These are phyloP conservation scores for Gnathonemus echidnorhynchus DNA, from an alignment of 2,113 vertebrate genomes.

Conservation along the genomic window DNA sequence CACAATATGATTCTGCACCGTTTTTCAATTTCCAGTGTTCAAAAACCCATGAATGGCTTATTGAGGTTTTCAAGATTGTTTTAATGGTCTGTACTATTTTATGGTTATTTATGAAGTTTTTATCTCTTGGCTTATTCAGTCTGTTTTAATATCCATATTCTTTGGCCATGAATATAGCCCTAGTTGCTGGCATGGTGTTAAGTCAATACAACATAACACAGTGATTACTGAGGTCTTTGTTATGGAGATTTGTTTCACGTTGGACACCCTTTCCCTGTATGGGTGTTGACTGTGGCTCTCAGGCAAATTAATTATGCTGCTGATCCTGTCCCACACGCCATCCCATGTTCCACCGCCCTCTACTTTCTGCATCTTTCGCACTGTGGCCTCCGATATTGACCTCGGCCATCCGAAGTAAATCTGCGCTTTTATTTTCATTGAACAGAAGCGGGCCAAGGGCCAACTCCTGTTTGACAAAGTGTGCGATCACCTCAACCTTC, in stretches of 20 bases:
- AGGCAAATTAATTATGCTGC: not conserved
- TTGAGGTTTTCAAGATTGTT: not conserved
- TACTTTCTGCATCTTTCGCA: not conserved
- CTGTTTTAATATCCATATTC: not conserved
- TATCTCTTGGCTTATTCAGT: not conserved
- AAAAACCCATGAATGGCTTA: not conserved
- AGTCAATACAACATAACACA: not conserved
- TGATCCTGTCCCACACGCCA: not conserved
- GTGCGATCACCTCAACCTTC: conserved; percentile 78
- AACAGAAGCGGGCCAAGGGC: conserved; percentile 75
- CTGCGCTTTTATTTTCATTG: conserved; percentile 28
- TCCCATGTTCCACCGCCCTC: not conserved
- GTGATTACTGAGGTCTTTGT: not conserved
- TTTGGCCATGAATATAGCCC: not conserved
- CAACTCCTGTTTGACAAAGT: conserved; percentile 80
- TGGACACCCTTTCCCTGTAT: not conserved
- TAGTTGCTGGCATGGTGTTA: not conserved
- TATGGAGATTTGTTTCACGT: not conserved
- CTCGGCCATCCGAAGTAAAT: not conserved
- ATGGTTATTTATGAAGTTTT: not conserved
- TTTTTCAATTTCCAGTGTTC: not conserved
- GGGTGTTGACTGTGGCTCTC: not conserved
- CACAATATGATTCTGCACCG: not conserved
- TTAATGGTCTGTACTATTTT: not conserved
- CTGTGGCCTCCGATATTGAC: not conserved